Base-by-base conservation (phyloP, 2,113 vertebrate species). In the Hippocampus mohnikei region DNA sequence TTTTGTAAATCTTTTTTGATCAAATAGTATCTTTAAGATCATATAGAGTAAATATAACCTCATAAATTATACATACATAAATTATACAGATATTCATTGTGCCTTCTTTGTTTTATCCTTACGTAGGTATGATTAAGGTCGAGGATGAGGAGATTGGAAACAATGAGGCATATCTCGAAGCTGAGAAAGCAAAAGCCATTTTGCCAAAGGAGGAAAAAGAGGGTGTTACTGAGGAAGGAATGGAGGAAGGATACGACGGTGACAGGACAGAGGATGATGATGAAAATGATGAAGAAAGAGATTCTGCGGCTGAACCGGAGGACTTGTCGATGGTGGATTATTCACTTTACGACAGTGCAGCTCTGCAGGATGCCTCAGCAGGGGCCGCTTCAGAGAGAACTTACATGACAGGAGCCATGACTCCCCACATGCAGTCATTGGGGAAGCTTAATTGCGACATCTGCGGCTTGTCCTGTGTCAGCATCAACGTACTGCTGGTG, bases 401-500 rank as follows among this genome's bases (percentile, higher is more conserved):
- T 7, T 81, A 68, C 11, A 18, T 6, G 8, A 6, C 81, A 3
- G 84, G 73, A 60, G 74, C 56, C 1, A 90, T 88, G 41, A 77
- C 73, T 67, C 33, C 91, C 81, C 93, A 94, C 85, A 83, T 91
- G 46, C 72, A 88, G 68, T 63, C 91, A 1, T 64, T 90, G 65
- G 94, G 94, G 67, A 98, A 96, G 86, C 92, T 96, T 88, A 95
- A 78, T 70, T 98, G 96, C 40, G 95, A 97, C 83, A 92, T 96
- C 88, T 98, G 95, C 80, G 96, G 95, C 79, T 88, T 98, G 86
- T 93, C 94, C 89, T 97, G 96, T 89, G 93, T 97, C 85, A 97
- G 95, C 92, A 94, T 96, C 88, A 98, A 98, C 75, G 96, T 98
- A 63, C 89, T 98, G 89, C 93, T 96, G 90, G 96, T 98, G 82